Percentiles rank a stretch among this genome's conserved stretches.
Evolutionary conservation across 2,797 vertebrate genomes (phyloP).

Genomic region (Mormyrops attenuatus): DNA sequence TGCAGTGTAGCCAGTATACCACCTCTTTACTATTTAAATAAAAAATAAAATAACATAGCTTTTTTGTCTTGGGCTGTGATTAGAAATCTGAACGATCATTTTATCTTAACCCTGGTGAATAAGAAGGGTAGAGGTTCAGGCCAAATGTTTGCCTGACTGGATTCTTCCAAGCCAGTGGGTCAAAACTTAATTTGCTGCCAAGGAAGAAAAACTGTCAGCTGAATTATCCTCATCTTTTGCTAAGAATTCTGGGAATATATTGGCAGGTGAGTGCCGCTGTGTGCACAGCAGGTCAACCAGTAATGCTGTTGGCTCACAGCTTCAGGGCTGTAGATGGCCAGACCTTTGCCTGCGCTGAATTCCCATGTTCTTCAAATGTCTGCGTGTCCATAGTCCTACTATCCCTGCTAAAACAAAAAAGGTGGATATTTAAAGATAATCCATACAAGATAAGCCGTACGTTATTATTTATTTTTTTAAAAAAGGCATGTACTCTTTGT

Average conservation of each 20-base stretch:
- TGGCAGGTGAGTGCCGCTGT: not conserved
- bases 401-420: not conserved
- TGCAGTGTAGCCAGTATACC: not conserved
- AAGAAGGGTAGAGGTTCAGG: not conserved
- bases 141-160: conserved; percentile 14
- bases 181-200: conserved; percentile 12
- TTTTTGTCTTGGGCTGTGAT: not conserved
- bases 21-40: not conserved
- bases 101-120: not conserved
- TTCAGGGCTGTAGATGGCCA: not conserved
- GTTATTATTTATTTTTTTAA: not conserved
- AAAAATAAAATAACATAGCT: not conserved
- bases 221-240: not conserved
- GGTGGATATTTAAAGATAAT: not conserved
- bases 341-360: not conserved
- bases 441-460: too few species aligned
- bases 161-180: conserved; percentile 26
- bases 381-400: not conserved
- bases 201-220: conserved; percentile 21
- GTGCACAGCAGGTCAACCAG: not conserved
- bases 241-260: not conserved
- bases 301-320: not conserved
- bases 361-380: not conserved
- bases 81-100: not conserved
- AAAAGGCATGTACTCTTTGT: not conserved